These are phyloP conservation scores for Heliconius erato DNA, from an alignment of 2,888 invertebrate species.

Conservation along the genomic window DNA sequence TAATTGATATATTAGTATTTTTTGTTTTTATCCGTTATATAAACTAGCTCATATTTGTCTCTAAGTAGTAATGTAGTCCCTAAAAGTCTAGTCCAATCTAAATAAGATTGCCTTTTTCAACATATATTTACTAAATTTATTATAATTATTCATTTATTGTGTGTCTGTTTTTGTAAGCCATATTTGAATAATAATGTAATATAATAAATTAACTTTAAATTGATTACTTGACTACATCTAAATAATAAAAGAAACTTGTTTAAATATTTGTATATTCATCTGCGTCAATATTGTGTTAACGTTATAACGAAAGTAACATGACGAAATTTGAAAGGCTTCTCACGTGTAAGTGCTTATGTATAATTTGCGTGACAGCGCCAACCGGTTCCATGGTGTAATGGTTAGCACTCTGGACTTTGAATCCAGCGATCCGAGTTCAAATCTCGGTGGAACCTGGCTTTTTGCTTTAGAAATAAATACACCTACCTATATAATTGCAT, in stretches of 20 bases:
- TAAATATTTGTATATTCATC: neutral
- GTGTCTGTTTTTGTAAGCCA: too few relatives aligned
- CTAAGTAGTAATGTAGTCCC: too few relatives aligned
- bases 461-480: constrained; percentile 85
- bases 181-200: too few relatives aligned
- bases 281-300: neutral
- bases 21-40: too few relatives aligned
- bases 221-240: neutral
- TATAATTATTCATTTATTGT: too few relatives aligned
- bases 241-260: neutral
- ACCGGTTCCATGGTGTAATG: constrained; percentile 91
- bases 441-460: constrained; percentile 90
- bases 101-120: too few relatives aligned
- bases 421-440: constrained; percentile 94
- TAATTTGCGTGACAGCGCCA: neutral
- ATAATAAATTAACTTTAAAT: constrained; percentile 1
- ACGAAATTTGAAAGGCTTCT: constrained; percentile 11
- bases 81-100: too few relatives aligned
- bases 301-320: constrained; percentile 26
- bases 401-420: constrained; percentile 94
- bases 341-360: neutral
- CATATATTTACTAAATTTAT: too few relatives aligned
- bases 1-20: too few relatives aligned
- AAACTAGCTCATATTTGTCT: too few relatives aligned
- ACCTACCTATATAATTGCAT: too few relatives aligned